phyloP scores from a whole-genome alignment of 2,888 invertebrate genomes.

The Lithophane socia region DNA sequence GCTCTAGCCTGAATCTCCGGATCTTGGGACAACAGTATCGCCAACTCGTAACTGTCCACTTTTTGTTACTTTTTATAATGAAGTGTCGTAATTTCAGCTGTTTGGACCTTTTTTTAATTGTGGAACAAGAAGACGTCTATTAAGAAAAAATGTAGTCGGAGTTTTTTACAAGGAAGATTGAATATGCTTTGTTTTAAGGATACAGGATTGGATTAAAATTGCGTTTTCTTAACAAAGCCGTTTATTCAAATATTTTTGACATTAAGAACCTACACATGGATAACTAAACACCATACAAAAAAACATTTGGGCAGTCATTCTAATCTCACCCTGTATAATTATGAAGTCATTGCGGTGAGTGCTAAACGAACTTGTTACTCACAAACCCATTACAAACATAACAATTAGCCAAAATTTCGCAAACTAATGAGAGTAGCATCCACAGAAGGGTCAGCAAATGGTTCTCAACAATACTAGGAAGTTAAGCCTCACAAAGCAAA shows the following conservation, averaged over 20 bases:
- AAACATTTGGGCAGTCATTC: background rate
- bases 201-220: background rate
- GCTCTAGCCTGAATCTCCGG: constrained; percentile 73
- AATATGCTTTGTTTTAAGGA: constrained; percentile 35
- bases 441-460: constrained; percentile 38
- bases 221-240: background rate
- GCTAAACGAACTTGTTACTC: constrained; percentile 42
- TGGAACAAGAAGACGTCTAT: constrained; percentile 44
- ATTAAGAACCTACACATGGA: background rate
- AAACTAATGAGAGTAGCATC: constrained; percentile 41
- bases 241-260: background rate
- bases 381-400: constrained; percentile 39
- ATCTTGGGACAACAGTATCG: constrained; percentile 63
- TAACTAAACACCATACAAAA: background rate
- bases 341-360: constrained; percentile 23
- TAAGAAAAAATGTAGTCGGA: constrained; percentile 32
- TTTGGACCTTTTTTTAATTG: constrained; percentile 55
- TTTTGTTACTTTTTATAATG: constrained; percentile 64
- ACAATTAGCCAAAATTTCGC: constrained; percentile 45
- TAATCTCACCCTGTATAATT: constrained; percentile 10
- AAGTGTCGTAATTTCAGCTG: constrained; percentile 61
- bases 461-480: constrained; percentile 32
- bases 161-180: constrained; percentile 36
- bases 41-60: constrained; percentile 38
- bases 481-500: constrained; percentile 63